A percentile compares a stretch with the other conserved stretches of the same genome.
These are phyloP conservation scores for Pogonognathellus flavescens DNA, from an alignment of 1,140 invertebrate species.

Conservation along the genomic window DNA sequence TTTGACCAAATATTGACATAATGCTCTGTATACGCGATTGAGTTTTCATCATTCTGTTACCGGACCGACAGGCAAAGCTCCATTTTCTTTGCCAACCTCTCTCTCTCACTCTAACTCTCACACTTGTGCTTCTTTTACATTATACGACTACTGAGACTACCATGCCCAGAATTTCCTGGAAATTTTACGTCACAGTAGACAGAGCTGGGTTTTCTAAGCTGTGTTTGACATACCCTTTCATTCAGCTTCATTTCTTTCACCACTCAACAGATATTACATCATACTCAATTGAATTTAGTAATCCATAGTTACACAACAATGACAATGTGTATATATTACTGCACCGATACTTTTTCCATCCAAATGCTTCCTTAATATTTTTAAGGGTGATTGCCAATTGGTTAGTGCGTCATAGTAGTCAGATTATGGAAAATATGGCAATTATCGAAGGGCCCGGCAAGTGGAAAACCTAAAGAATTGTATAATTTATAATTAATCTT, in stretches of 20 bases:
- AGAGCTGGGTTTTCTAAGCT: conserved; percentile 4
- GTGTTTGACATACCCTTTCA: conserved; percentile 21
- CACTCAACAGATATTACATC: conserved; percentile 32
- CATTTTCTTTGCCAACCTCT: not conserved
- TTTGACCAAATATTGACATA: conserved; percentile 63
- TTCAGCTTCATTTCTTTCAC: conserved; percentile 44
- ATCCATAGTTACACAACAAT: conserved; percentile 19
- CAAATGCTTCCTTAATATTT: too few species aligned
- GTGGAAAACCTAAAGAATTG: too few species aligned
- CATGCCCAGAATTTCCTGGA: not conserved
- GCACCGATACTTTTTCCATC: too few species aligned
- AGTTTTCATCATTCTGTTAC: conserved; percentile 58
- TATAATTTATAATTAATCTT: too few species aligned
- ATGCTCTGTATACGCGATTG: conserved; percentile 61
- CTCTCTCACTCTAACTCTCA: conserved; percentile 16
- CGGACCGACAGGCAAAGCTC: not conserved
- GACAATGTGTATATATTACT: too few species aligned
- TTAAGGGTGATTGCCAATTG: too few species aligned
- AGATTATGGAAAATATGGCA: too few species aligned
- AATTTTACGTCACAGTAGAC: not conserved
- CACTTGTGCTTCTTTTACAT: conserved; percentile 14
- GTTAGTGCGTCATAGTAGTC: too few species aligned
- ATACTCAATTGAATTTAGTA: conserved; percentile 37
- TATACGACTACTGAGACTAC: not conserved
- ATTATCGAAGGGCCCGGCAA: too few species aligned